Percentiles rank a stretch among this genome's conserved stretches.
These are phyloP conservation scores for Actinia equina DNA, from an alignment of 64 coral and sea anemone species.

Conservation along the genomic window DNA sequence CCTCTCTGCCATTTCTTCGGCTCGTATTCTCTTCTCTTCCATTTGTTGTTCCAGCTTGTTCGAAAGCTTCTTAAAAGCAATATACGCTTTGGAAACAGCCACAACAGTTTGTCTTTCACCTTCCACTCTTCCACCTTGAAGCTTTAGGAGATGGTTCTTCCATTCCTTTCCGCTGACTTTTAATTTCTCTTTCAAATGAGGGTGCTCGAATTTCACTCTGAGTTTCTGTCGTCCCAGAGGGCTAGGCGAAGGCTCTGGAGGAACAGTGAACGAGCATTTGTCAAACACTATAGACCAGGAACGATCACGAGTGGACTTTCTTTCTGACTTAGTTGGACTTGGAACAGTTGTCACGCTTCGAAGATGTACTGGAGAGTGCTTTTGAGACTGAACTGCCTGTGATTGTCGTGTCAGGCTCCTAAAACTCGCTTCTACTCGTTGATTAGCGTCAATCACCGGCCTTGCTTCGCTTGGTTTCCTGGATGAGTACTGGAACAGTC, in stretches of 20 bases:
- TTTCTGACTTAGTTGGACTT: not conserved
- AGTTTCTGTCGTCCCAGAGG: constrained; percentile 12
- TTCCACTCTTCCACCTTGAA: constrained; percentile 45
- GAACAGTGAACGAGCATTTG: not conserved
- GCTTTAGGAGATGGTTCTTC: constrained; percentile 30
- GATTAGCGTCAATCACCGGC: not conserved
- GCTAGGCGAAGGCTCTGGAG: constrained; percentile 1
- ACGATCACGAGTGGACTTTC: not conserved
- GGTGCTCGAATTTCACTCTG: constrained; percentile 27
- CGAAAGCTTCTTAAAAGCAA: constrained; percentile 45
- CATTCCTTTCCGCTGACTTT: constrained; percentile 21
- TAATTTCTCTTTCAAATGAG: constrained; percentile 12
- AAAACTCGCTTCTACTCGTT: constrained; percentile 12
- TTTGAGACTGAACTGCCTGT: not conserved
- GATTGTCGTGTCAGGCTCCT: not conserved
- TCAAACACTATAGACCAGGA: not conserved
- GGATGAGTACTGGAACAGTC: constrained; percentile 15
- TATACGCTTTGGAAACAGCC: constrained; percentile 32
- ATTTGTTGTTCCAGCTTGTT: too few species aligned
- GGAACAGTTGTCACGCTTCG: not conserved
- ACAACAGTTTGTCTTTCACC: constrained; percentile 7
- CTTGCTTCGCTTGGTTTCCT: not conserved
- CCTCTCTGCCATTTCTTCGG: not conserved
- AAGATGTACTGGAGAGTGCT: not conserved
- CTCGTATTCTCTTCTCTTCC: constrained; percentile 32